Percentiles rank a stretch among this genome's conserved stretches.
Evolutionary conservation across 30 jellyfish, hydroid and myxozoan species (phyloP).

Genomic region (Pseudorhiza aurosa): DNA sequence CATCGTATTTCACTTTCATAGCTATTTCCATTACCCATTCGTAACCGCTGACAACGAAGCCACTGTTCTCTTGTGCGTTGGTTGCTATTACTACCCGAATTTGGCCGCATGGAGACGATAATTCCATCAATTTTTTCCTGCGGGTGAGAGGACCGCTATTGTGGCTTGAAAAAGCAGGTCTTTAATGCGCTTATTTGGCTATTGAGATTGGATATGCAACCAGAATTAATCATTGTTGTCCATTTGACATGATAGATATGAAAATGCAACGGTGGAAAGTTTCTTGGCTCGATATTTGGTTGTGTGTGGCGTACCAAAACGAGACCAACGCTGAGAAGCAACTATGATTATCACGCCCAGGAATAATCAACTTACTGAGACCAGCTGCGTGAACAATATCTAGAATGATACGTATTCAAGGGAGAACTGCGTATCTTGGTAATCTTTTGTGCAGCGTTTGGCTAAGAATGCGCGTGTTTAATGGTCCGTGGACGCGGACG

Average conservation of each 20-base stretch:
- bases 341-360: not conserved
- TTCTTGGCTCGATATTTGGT: not conserved
- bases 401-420: not conserved
- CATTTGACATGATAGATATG: not conserved
- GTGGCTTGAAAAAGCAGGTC: not conserved
- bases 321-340: not conserved
- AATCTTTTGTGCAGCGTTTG: not conserved
- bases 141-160: not conserved
- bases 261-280: not conserved
- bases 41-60: no score
- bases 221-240: not conserved
- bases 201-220: not conserved
- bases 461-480: not conserved
- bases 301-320: not conserved
- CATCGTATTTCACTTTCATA: no score
- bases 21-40: no score
- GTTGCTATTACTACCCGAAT: no score
- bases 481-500: not conserved
- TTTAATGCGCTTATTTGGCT: not conserved
- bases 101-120: not conserved
- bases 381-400: conserved; percentile 2
- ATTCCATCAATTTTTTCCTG: not conserved
- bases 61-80: no score
- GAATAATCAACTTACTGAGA: not conserved
- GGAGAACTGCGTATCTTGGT: not conserved